phyloP scores from a whole-genome alignment of 92 coral and sea anemone genomes.

The Paragorgia papillata region DNA sequence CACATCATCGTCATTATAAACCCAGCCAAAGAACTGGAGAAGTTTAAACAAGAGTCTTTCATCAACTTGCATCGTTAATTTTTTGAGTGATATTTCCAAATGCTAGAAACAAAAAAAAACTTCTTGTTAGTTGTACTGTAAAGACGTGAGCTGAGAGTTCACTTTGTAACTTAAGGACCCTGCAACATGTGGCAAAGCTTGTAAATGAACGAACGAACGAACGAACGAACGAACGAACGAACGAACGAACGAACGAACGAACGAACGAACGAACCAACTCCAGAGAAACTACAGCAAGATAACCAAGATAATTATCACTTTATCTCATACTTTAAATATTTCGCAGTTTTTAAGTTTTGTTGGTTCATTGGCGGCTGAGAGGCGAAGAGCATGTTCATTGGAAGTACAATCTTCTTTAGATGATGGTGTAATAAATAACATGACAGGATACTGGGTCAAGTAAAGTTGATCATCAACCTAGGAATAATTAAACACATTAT shows the following conservation, averaged over 20 bases:
- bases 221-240: too few species aligned
- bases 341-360: constrained; percentile 87
- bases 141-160: too few species aligned
- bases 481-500: background rate
- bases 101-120: constrained; percentile 40
- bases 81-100: constrained; percentile 77
- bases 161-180: too few species aligned
- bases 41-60: constrained; percentile 85
- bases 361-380: constrained; percentile 80
- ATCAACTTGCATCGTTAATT: constrained; percentile 93
- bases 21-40: constrained; percentile 97
- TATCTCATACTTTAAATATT: constrained; percentile 73
- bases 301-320: too few species aligned
- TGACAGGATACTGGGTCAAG: constrained; percentile 76
- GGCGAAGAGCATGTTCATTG: constrained; percentile 68
- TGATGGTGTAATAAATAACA: constrained; percentile 81
- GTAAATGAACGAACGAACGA: too few species aligned
- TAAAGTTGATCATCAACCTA: constrained; percentile 91
- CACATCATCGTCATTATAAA: constrained; percentile 90
- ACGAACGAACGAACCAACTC: too few species aligned
- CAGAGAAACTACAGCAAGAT: too few species aligned
- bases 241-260: too few species aligned
- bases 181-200: too few species aligned
- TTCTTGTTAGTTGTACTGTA: too few species aligned
- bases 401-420: constrained; percentile 72